phyloP scores from a whole-genome alignment of 2,888 invertebrate genomes.

The Archips xylosteana region DNA sequence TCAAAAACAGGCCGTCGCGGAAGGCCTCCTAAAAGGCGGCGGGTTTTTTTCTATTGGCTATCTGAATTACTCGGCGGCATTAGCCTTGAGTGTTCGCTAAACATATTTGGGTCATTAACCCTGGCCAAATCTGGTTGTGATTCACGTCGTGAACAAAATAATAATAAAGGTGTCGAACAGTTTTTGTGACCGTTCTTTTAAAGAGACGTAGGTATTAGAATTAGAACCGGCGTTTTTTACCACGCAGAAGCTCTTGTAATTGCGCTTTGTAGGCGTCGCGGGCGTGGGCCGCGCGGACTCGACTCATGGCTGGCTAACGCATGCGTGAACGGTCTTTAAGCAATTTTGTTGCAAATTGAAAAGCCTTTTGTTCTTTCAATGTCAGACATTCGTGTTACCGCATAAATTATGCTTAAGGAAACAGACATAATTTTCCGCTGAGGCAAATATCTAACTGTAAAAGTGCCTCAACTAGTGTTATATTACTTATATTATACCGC shows the following conservation, averaged over 20 bases:
- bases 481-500: slow-evolving; percentile 16
- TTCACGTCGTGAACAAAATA: slow-evolving; percentile 82
- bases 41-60: slow-evolving; percentile 71
- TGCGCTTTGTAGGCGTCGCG: slow-evolving; percentile 63
- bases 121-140: slow-evolving; percentile 83
- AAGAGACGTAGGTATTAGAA: slow-evolving; percentile 56
- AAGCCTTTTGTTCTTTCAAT: slow-evolving; percentile 54
- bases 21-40: slow-evolving; percentile 68
- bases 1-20: slow-evolving; percentile 62
- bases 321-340: slow-evolving; percentile 53
- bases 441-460: slow-evolving; percentile 44
- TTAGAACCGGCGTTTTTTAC: slow-evolving; percentile 69
- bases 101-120: slow-evolving; percentile 85
- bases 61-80: slow-evolving; percentile 71
- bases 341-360: slow-evolving; percentile 55
- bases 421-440: slow-evolving; percentile 43
- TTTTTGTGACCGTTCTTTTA: slow-evolving; percentile 80
- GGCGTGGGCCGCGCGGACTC: slow-evolving; percentile 58
- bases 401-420: slow-evolving; percentile 45
- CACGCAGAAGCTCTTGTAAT: slow-evolving; percentile 62
- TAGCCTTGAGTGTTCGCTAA: slow-evolving; percentile 83
- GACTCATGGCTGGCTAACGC: slow-evolving; percentile 53
- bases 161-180: slow-evolving; percentile 80
- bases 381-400: slow-evolving; percentile 42
- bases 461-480: slow-evolving; percentile 9